Evolutionary conservation across 1,140 invertebrate species (phyloP), one percentile per base, ranked within the genome.

Genomic region (Lepidostoma basale): DNA sequence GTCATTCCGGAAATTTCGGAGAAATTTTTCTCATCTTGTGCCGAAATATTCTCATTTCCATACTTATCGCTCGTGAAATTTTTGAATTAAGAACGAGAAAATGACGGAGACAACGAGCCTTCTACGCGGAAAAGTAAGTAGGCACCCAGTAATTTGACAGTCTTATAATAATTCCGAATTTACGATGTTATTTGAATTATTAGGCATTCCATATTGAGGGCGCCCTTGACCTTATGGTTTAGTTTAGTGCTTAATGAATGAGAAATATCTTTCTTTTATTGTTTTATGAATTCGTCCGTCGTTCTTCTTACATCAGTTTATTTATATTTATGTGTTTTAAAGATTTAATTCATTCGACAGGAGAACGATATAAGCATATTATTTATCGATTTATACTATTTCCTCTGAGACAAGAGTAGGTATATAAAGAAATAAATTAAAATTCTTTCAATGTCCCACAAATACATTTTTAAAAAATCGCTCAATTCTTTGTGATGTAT

Each of bases 101-200:
- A 63, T 63, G 60, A 47, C 20, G 14, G 60, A 63, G 28, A 63
- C 60, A 9, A 63, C 60, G 16, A 63, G 60, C 26, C 60, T 63
- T 6, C 42, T 63, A 1, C 6, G 25, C 9, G 26, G 42, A 6
- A 45, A 49, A 42, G 60, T 63, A 49, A 47, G 44, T 9, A 22
- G 39, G 18, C 28, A 30, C 5, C 18, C 12, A 47, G 1, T 47
- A 47, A 9, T 45, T 47, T 23, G 12, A 6, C 18, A 20, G 0
- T 10, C 3, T 47, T 8, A 47, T 9, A 5, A 10, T 47, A 1
- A 23, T 20, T 47, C 22, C 12, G 12, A 47, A 20, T 47, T 3
- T 14, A 14, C 1, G 9, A 4, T 36, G 9, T 10, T 36, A 36
- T n/a, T 4, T 12, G 8, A n/a, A 40, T 16, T 18, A 4, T 40